Evolutionary conservation across 2,888 invertebrate genomes (phyloP).

Genomic region (Xestia ashworthii): DNA sequence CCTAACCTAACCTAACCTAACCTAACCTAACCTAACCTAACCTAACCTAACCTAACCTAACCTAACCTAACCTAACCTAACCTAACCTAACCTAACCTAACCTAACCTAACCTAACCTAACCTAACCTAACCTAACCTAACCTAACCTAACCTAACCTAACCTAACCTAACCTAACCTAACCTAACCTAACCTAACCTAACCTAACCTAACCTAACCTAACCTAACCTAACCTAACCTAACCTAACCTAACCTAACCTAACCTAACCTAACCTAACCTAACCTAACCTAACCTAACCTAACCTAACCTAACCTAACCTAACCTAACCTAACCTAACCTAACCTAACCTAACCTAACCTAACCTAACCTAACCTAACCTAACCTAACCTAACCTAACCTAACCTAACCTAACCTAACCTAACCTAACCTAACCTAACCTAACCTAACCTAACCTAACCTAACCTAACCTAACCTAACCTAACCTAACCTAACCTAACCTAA

Average conservation of each 20-base stretch:
- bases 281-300: slow-evolving; percentile 9
- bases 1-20: slow-evolving; percentile 3
- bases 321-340: slow-evolving; percentile 3
- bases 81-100: slow-evolving; percentile 8
- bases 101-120: slow-evolving; percentile 2
- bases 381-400: too few species aligned
- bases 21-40: slow-evolving; percentile 3
- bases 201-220: slow-evolving; percentile 18
- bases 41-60: slow-evolving; percentile 5
- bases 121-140: slow-evolving; percentile 8
- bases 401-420: too few species aligned
- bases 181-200: slow-evolving; percentile 23
- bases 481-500: too few species aligned
- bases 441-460: too few species aligned
- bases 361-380: too few species aligned
- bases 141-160: slow-evolving; percentile 23
- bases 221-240: slow-evolving; percentile 13
- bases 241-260: slow-evolving; percentile 12
- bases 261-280: slow-evolving; percentile 22
- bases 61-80: slow-evolving; percentile 11
- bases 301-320: slow-evolving; percentile 3
- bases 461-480: too few species aligned
- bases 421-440: too few species aligned
- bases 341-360: background rate
- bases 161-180: slow-evolving; percentile 23